Evolutionary conservation across 2,888 invertebrate species (phyloP).

Genomic region (Chouioia cunea): DNA sequence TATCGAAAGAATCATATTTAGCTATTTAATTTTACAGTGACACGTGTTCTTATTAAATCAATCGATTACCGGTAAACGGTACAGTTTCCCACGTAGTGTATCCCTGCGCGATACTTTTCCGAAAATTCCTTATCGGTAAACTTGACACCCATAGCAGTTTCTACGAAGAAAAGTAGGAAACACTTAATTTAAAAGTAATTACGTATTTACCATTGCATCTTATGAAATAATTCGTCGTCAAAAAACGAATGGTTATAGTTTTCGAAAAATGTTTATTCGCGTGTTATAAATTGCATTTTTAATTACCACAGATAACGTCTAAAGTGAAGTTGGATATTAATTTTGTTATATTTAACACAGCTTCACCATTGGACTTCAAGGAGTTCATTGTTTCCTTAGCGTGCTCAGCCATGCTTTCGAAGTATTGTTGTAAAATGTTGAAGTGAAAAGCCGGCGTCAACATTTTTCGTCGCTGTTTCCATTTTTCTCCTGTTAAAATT

Average conservation of each 20-base stretch:
- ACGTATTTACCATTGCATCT: too few relatives aligned
- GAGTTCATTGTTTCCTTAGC: constrained; percentile 61
- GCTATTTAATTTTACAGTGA: background rate
- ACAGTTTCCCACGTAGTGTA: constrained; percentile 43
- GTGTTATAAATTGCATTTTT: background rate
- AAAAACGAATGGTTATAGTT: too few relatives aligned
- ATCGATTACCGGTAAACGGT: constrained; percentile 46
- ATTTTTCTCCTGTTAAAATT: constrained; percentile 11
- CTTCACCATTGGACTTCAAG: constrained; percentile 54
- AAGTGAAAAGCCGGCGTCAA: constrained; percentile 35
- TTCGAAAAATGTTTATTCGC: too few relatives aligned
- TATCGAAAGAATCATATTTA: constrained; percentile 22
- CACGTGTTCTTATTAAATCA: background rate
- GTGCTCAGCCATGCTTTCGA: constrained; percentile 67
- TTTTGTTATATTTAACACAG: constrained; percentile 69
- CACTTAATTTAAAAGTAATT: too few relatives aligned
- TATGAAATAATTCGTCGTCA: background rate
- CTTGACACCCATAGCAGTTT: constrained; percentile 63
- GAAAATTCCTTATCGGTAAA: constrained; percentile 26
- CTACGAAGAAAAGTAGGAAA: constrained; percentile 58
- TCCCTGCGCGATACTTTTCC: constrained; percentile 46
- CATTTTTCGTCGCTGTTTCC: constrained; percentile 33
- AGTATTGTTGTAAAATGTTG: constrained; percentile 69
- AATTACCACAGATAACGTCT: constrained; percentile 77
- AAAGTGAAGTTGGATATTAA: constrained; percentile 74